Evolutionary conservation across 2,113 vertebrate genomes (phyloP).

Genomic region (Myiagra hebetior): DNA sequence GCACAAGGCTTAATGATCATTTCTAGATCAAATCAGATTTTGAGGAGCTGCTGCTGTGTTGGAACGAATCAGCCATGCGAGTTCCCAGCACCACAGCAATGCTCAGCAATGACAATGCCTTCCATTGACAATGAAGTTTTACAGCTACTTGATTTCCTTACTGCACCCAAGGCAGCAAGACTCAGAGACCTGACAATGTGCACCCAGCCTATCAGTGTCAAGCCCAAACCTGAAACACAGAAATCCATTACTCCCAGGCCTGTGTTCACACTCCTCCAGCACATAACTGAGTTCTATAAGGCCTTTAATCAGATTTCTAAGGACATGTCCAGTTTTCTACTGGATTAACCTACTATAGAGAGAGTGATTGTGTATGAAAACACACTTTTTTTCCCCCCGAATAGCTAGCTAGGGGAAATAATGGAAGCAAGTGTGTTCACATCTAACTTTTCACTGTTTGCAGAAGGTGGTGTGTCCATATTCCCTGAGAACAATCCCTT

Average conservation of each 20-base stretch:
- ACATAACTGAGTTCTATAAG: not conserved
- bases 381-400: not conserved
- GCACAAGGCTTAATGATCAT: not conserved
- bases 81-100: not conserved
- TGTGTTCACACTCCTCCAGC: not conserved
- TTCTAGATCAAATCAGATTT: not conserved
- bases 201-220: not conserved
- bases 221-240: not conserved
- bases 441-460: not conserved
- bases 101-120: not conserved
- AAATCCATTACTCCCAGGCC: not conserved
- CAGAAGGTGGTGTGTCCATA: not conserved
- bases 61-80: not conserved
- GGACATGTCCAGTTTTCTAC: not conserved
- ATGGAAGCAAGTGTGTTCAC: not conserved
- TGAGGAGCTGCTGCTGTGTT: not conserved
- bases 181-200: not conserved
- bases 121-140: not conserved
- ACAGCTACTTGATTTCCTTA: not conserved
- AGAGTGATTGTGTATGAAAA: not conserved
- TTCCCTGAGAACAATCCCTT: not conserved
- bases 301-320: not conserved
- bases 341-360: not conserved
- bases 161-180: not conserved
- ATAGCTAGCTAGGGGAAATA: not conserved